phyloP scores from a whole-genome alignment of 2,888 invertebrate genomes.

The Pilophorus perplexus region DNA sequence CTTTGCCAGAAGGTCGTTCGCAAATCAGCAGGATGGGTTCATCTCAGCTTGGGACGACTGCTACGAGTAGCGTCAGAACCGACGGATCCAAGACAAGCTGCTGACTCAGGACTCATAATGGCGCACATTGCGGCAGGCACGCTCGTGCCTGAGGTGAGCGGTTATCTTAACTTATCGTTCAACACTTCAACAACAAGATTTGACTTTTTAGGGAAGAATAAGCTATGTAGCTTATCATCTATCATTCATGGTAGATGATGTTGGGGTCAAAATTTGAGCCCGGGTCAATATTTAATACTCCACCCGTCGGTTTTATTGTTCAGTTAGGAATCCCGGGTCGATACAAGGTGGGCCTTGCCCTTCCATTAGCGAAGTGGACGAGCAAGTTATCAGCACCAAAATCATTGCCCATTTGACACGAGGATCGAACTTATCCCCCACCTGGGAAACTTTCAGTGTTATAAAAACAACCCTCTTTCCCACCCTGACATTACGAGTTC shows the following conservation, averaged over 20 bases:
- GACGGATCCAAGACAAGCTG: conserved; percentile 59
- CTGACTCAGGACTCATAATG: conserved; percentile 65
- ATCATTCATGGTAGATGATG: too few relatives aligned
- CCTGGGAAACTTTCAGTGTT: neutral
- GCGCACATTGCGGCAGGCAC: conserved; percentile 75
- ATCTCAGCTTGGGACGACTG: conserved; percentile 74
- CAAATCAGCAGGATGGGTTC: conserved; percentile 70
- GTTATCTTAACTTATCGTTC: too few relatives aligned
- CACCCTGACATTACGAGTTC: conserved; percentile 8
- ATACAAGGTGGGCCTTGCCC: conserved; percentile 31
- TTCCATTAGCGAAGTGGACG: conserved; percentile 29
- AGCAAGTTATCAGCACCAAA: conserved; percentile 23
- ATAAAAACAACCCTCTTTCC: neutral
- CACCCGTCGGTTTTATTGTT: too few relatives aligned
- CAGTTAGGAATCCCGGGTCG: too few relatives aligned
- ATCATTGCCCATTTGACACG: neutral
- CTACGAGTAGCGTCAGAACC: conserved; percentile 70
- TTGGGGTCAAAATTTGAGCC: too few relatives aligned
- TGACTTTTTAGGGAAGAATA: too few relatives aligned
- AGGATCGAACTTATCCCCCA: conserved; percentile 20
- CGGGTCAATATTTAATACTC: too few relatives aligned
- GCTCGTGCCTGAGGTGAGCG: conserved; percentile 63
- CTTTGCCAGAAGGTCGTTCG: conserved; percentile 71
- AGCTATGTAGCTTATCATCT: too few relatives aligned
- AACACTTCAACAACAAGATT: neutral